Conservation (phyloP, 2,888 invertebrate genomes). For the Leuctra nigra region DNA sequence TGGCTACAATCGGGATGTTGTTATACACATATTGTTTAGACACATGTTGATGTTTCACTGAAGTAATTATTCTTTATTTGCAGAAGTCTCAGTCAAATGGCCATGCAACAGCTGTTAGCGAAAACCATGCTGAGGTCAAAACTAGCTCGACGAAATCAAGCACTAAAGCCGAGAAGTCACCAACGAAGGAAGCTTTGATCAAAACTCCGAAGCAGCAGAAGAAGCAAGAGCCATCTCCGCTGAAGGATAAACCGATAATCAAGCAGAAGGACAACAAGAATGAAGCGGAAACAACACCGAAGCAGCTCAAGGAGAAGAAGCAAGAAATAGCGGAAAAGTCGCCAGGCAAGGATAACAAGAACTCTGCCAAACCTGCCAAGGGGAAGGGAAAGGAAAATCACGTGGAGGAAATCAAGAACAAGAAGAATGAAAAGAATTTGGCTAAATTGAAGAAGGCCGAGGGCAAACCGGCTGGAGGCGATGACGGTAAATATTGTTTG, state of each 20-base stretch:
- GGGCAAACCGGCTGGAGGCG: slow-evolving; percentile 65
- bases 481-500: slow-evolving; percentile 48
- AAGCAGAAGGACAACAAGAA: slow-evolving; percentile 45
- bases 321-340: slow-evolving; percentile 17
- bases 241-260: slow-evolving; percentile 43
- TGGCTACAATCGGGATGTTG: too few species aligned
- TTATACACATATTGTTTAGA: too few species aligned
- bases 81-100: slow-evolving; percentile 35
- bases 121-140: slow-evolving; percentile 29
- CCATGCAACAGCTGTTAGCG: slow-evolving; percentile 32
- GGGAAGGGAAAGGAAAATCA: slow-evolving; percentile 40
- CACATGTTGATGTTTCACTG: not conserved
- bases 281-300: slow-evolving; percentile 10
- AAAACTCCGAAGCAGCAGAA: slow-evolving; percentile 33
- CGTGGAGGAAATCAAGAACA: slow-evolving; percentile 45
- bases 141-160: slow-evolving; percentile 24
- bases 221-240: slow-evolving; percentile 40
- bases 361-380: slow-evolving; percentile 44
- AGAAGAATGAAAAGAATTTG: slow-evolving; percentile 49
- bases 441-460: slow-evolving; percentile 41
- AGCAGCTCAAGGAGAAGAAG: slow-evolving; percentile 18
- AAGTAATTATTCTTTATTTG: slow-evolving; percentile 2
- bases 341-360: slow-evolving; percentile 31
- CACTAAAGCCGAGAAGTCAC: slow-evolving; percentile 25
- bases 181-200: slow-evolving; percentile 28